Evolutionary conservation across 2,888 invertebrate genomes (phyloP).

Genomic region (Gonocerus acuteangulatus): DNA sequence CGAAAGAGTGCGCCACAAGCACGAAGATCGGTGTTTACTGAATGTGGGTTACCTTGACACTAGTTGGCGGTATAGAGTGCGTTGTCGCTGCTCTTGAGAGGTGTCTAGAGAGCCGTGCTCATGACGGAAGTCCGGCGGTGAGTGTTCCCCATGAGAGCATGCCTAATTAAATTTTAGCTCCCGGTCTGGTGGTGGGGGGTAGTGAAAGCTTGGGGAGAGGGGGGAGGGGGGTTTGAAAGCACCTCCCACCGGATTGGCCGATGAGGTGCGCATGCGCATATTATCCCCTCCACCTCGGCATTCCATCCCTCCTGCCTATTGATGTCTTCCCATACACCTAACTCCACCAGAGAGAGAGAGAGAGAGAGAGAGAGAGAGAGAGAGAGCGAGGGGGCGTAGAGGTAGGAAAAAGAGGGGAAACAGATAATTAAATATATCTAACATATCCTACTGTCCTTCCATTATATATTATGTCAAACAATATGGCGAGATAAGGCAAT

Average conservation of each 20-base stretch:
- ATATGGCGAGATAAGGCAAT: too few relatives aligned
- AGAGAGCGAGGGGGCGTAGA: background rate
- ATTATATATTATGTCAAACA: too few relatives aligned
- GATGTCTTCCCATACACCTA: slow-evolving; percentile 20
- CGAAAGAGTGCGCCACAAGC: too few relatives aligned
- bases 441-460: too few relatives aligned
- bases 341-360: background rate
- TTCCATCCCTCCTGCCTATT: slow-evolving; percentile 14
- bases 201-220: background rate
- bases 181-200: background rate
- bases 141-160: slow-evolving; percentile 12
- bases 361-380: too few relatives aligned
- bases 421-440: slow-evolving; percentile 6
- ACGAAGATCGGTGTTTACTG: too few relatives aligned
- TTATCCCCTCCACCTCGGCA: slow-evolving; percentile 1
- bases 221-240: too few relatives aligned
- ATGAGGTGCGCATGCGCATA: background rate
- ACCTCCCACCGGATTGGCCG: background rate
- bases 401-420: slow-evolving; percentile 3
- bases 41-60: slow-evolving; percentile 12
- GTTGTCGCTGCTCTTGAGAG: too few relatives aligned
- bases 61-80: background rate
- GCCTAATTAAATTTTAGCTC: slow-evolving; percentile 21
- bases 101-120: background rate
- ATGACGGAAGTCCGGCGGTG: slow-evolving; percentile 25